Base-by-base conservation (phyloP, 2,113 vertebrate species). In the Falco punctatus region DNA sequence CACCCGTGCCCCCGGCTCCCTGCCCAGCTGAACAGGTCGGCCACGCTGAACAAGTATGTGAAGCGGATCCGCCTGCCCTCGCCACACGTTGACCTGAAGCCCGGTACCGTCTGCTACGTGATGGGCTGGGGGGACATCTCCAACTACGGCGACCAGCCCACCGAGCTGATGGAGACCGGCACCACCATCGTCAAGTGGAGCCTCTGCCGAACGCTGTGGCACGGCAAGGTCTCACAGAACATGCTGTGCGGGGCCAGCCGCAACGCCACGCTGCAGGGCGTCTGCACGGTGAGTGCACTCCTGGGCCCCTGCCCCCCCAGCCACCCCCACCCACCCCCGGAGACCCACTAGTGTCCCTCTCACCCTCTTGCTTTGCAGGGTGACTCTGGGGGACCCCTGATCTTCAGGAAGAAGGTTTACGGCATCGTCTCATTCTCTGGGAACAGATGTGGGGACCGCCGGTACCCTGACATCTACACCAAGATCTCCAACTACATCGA, bases 351-450 rank as follows among this genome's bases (percentile, higher is more conserved):
- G 6, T 7, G 35, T n/a, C 32, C 24, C 23, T 48, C 64, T 27
- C 20, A 27, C 15, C 33, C 22, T 32, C 21, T 91, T 15, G 2
- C 62, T 64, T 66, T 9, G 6, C 88, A 98, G 98, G 98, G 96
- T 0, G 98, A 98, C 79, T 98, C 98, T 0, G 98, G 98, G 27
- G 98, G 98, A 3, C 98, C 98, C 9, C 82, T 98, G 64, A n/a
- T 98, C 49, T 98, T 98, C 83, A 91, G 83, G 33, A 10, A 23
- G 15, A 91, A 72, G 30, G 96, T 98, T 54, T 96, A 98, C 0
- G 98, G 98, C 54, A 92, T 98, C 0, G 95, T 98, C 16, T 98
- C 98, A 0, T 98, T 98, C 97, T 98, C 98, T 0, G 98, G 98
- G 30, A 7, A 94, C 69, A 95, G 96, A 35, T 98, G 98, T 1